These are phyloP conservation scores for Regulus satrapa DNA, from an alignment of 2,113 vertebrate genomes.

Conservation along the genomic window DNA sequence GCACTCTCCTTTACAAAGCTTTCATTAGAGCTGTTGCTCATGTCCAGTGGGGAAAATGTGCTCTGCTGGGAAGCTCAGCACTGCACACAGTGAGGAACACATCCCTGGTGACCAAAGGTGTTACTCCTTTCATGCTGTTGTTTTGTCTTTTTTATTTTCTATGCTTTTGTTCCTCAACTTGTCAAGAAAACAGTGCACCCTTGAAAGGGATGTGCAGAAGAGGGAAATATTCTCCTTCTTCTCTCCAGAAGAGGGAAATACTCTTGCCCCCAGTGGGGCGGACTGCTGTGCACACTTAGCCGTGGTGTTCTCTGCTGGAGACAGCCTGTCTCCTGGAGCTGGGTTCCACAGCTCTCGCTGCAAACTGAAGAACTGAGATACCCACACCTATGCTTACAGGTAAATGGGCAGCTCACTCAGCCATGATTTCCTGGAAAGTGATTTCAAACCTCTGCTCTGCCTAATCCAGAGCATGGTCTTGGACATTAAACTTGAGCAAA, in stretches of 20 bases:
- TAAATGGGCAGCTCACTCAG: not conserved
- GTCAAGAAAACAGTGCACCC: not conserved
- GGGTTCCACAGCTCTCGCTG: not conserved
- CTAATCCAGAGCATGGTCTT: not conserved
- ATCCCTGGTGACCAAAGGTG: not conserved
- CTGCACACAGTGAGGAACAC: not conserved
- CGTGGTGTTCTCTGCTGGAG: not conserved
- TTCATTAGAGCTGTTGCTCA: not conserved
- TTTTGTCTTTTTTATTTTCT: not conserved
- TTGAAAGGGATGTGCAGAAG: not conserved
- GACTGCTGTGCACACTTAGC: not conserved
- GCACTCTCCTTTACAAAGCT: not conserved
- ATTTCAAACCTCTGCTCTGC: not conserved
- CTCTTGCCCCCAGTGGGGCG: not conserved
- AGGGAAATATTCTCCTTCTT: not conserved
- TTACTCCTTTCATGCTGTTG: not conserved
- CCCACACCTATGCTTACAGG: rapidly evolving
- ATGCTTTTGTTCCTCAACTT: not conserved
- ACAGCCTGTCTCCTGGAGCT: not conserved
- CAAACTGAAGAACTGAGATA: not conserved
- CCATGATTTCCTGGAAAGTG: not conserved
- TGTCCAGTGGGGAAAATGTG: not conserved
- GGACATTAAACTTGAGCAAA: not conserved
- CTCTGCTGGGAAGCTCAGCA: not conserved
- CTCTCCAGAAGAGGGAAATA: not conserved